phyloP scores from a whole-genome alignment of 2,888 invertebrate species.

The Trilocha varians region DNA sequence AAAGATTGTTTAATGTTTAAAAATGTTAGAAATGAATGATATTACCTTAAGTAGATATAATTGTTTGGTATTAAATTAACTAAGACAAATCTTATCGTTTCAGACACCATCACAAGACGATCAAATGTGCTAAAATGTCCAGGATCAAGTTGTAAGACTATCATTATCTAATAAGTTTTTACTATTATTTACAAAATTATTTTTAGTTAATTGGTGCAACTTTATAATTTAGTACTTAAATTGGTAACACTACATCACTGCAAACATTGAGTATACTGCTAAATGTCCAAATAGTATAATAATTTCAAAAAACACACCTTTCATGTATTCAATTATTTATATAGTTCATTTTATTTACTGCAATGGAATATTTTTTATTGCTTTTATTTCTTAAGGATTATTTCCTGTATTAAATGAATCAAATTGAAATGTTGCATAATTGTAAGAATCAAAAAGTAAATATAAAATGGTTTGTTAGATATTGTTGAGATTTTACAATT shows the following conservation, averaged over 20 bases:
- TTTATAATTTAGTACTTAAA: not conserved
- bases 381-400: no score
- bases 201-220: not conserved
- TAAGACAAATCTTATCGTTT: conserved; percentile 24
- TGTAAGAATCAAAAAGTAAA: conserved; percentile 34
- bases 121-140: conserved; percentile 58
- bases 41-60: not conserved
- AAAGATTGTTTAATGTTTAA: no score
- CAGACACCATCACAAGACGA: conserved; percentile 67
- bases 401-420: no score
- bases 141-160: conserved; percentile 21
- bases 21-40: no score
- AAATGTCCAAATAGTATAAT: no score
- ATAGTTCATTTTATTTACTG: no score
- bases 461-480: conserved; percentile 42
- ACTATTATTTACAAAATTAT: conserved; percentile 1
- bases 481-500: conserved; percentile 46
- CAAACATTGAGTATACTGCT: no score
- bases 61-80: not conserved
- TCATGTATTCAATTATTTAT: no score
- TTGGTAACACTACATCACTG: not conserved
- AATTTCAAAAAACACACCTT: no score
- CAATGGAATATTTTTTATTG: no score
- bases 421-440: conserved; percentile 28
- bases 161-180: conserved; percentile 16